A percentile compares a stretch with the other conserved stretches of the same genome.
Evolutionary conservation across 2,797 vertebrate genomes (phyloP).

Genomic region (Sebastes kiyomatsui): DNA sequence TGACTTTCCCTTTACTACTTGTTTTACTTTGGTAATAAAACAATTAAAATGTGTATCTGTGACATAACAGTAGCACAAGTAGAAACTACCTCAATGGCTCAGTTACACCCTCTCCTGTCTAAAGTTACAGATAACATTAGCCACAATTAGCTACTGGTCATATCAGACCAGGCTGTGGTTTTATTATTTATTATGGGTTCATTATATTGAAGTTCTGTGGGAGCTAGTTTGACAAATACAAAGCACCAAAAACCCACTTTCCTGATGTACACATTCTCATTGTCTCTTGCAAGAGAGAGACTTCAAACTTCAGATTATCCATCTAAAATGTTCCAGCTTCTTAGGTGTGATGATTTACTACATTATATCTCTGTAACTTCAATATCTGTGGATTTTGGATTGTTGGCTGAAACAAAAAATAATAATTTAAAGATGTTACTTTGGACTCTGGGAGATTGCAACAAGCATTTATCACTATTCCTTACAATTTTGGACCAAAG

Average conservation of each 20-base stretch:
- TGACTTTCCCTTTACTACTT: too few relatives aligned
- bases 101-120: background rate
- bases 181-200: too few relatives aligned
- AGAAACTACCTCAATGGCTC: background rate
- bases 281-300: background rate
- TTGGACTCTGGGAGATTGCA: background rate
- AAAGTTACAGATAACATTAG: background rate
- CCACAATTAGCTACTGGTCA: background rate
- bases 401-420: background rate
- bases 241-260: fast-evolving
- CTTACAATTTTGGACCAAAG: background rate
- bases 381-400: background rate
- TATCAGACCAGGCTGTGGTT: too few relatives aligned
- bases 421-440: background rate
- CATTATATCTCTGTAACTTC: background rate
- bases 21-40: too few relatives aligned
- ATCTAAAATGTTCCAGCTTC: background rate
- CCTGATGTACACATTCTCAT: background rate
- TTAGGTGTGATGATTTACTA: background rate
- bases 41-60: too few relatives aligned
- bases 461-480: background rate
- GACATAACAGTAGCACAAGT: background rate
- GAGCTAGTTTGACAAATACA: background rate
- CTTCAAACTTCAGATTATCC: background rate
- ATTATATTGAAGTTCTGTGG: background rate